Conservation (phyloP, 1,140 invertebrate species). For the Achroia grisella region DNA sequence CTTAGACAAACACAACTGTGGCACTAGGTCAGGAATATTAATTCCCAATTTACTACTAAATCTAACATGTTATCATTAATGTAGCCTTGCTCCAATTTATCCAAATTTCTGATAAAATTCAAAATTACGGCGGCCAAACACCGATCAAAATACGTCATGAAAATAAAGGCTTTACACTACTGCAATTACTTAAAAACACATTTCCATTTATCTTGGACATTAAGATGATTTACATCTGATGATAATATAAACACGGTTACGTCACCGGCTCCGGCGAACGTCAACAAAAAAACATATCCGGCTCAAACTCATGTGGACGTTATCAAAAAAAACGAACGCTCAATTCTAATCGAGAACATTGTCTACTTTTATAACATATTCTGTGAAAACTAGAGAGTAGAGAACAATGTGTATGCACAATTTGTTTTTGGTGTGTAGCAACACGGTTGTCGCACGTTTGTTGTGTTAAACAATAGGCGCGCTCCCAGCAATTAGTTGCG, state of each 20-base stretch:
- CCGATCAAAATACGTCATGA: conserved; percentile 13
- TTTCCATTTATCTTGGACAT: conserved; percentile 23
- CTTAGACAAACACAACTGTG: too few species aligned
- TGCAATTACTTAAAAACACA: conserved; percentile 21
- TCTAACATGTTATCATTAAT: too few species aligned
- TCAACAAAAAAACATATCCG: conserved; percentile 56
- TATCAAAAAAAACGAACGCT: conserved; percentile 20
- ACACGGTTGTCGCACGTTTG: conserved; percentile 28
- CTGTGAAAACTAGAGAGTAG: conserved; percentile 18
- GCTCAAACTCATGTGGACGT: conserved; percentile 22
- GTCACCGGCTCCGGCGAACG: conserved; percentile 39
- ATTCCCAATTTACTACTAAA: too few species aligned
- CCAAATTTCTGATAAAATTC: neutral
- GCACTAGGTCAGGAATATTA: too few species aligned
- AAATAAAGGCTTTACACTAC: neutral
- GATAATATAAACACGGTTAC: conserved; percentile 42
- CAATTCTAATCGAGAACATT: neutral
- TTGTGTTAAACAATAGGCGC: conserved; percentile 32
- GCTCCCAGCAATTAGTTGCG: conserved; percentile 28
- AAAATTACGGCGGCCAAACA: conserved; percentile 4
- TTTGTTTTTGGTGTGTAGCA: conserved; percentile 33
- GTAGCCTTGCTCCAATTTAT: neutral
- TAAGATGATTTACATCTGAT: conserved; percentile 29
- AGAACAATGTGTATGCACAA: conserved; percentile 39
- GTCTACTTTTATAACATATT: too few species aligned